Conservation (phyloP, 2,113 vertebrate genomes). For the Etheostoma cragini region DNA sequence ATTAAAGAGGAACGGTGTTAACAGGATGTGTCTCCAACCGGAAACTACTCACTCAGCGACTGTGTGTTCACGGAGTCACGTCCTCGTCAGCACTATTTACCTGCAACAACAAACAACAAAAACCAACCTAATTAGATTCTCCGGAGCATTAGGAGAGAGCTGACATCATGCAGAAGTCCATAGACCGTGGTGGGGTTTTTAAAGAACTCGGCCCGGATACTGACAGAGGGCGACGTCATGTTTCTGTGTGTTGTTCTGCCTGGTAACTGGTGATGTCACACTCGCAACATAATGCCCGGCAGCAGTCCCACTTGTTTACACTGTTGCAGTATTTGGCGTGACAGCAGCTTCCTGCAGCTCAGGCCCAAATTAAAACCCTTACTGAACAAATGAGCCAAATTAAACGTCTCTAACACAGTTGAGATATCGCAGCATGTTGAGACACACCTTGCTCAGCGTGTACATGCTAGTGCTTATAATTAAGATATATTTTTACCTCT, state of each 20-base stretch:
- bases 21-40: neutral
- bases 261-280: constrained; percentile 31
- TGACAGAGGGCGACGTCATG: neutral
- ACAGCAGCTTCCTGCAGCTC: constrained; percentile 9
- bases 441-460: neutral
- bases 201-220: neutral
- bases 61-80: neutral
- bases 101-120: neutral
- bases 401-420: constrained; percentile 25
- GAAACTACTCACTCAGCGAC: neutral
- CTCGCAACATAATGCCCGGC: constrained; percentile 7
- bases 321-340: constrained; percentile 25
- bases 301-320: constrained; percentile 18
- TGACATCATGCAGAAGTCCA: constrained; percentile 17
- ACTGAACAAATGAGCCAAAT: constrained; percentile 55
- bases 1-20: neutral
- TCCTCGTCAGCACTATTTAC: constrained; percentile 5
- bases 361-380: constrained; percentile 49
- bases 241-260: constrained; percentile 5
- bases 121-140: constrained; percentile 12
- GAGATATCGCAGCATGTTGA: neutral
- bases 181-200: neutral
- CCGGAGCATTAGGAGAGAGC: neutral
- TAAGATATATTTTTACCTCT: constrained; percentile 18
- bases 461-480: neutral